Evolutionary conservation across 2,888 invertebrate species (phyloP).

Genomic region (Lasius platythorax): DNA sequence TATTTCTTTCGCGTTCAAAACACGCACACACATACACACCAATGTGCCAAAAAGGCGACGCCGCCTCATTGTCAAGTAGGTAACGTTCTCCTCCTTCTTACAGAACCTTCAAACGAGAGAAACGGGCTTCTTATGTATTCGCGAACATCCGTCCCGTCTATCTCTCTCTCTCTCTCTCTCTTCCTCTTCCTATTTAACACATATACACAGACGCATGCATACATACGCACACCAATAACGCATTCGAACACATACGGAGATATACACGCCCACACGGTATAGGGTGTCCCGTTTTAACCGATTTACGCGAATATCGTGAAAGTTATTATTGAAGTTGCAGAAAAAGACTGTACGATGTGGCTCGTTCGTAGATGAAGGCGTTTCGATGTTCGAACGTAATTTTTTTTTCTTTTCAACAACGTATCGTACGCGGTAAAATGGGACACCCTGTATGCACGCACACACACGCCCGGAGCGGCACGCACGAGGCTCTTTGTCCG

Average conservation of each 20-base stretch:
- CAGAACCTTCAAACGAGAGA: slow-evolving; percentile 20
- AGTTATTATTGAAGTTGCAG: neutral
- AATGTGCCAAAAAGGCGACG: slow-evolving; percentile 28
- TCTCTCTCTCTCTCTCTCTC: slow-evolving; percentile 16
- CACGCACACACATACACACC: neutral
- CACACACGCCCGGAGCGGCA: slow-evolving; percentile 19
- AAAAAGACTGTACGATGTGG: neutral
- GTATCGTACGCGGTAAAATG: neutral
- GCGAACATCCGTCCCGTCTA: slow-evolving; percentile 1
- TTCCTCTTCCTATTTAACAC: slow-evolving; percentile 2
- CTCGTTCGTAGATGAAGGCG: neutral
- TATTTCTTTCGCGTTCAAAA: slow-evolving; percentile 8
- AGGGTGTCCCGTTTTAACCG: slow-evolving; percentile 15
- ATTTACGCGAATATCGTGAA: neutral
- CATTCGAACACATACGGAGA: neutral
- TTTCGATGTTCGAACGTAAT: neutral
- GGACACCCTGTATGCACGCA: slow-evolving; percentile 35
- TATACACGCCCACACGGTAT: neutral
- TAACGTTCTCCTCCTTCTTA: slow-evolving; percentile 8
- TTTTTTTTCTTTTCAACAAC: neutral
- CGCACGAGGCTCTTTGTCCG: slow-evolving; percentile 51
- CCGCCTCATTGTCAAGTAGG: slow-evolving; percentile 19
- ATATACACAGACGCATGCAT: neutral
- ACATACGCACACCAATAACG: neutral
- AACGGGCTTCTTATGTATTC: slow-evolving; percentile 32